Conservation (phyloP, 2,113 vertebrate genomes). For the Pelvicachromis taeniatus region DNA sequence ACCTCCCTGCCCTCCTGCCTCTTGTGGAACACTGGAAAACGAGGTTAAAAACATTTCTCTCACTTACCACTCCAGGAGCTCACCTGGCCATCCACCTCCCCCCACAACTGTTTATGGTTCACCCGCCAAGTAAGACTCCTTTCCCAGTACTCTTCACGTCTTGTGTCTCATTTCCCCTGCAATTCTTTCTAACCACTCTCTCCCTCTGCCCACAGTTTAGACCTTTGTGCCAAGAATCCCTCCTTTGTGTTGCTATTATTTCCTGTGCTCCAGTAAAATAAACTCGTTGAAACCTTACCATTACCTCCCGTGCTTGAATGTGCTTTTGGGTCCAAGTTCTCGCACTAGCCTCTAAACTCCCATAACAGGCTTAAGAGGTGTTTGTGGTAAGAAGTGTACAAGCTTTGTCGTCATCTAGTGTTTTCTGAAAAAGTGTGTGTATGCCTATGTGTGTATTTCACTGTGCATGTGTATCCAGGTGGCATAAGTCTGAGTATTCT, state of each 20-base stretch:
- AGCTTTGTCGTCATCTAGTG: slow-evolving; percentile 1
- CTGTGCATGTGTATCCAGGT: not conserved
- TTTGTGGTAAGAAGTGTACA: not conserved
- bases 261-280: not conserved
- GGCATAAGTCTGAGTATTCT: not conserved
- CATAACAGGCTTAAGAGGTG: not conserved
- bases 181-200: not conserved
- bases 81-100: too few species aligned
- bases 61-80: too few species aligned
- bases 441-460: not conserved
- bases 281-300: not conserved
- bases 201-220: not conserved
- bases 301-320: not conserved
- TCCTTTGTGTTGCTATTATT: not conserved
- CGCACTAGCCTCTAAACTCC: not conserved
- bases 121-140: too few species aligned
- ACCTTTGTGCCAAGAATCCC: not conserved
- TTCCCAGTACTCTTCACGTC: too few species aligned
- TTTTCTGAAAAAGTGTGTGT: not conserved
- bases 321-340: not conserved
- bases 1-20: too few species aligned
- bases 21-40: too few species aligned
- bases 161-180: too few species aligned
- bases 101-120: too few species aligned
- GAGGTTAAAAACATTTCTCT: too few species aligned